Evolutionary conservation across 2,113 vertebrate species (phyloP).

Genomic region (Puffinus mauretanicus): DNA sequence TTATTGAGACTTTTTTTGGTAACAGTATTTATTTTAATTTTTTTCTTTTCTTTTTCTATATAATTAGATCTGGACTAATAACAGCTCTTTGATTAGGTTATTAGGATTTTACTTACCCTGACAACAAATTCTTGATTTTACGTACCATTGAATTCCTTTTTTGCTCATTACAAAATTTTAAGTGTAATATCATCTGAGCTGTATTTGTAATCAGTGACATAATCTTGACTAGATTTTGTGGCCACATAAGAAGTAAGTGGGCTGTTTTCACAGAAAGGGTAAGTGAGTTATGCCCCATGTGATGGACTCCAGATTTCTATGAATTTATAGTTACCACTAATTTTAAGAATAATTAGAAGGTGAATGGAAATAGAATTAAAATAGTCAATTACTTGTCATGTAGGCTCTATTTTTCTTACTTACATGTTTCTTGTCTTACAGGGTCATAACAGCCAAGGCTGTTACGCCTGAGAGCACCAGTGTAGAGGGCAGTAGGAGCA

Average conservation of each 20-base stretch:
- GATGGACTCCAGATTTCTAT: not conserved
- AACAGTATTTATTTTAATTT: not conserved
- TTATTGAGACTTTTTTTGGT: not conserved
- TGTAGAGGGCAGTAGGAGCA: not conserved
- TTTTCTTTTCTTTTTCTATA: not conserved
- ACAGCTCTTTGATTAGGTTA: not conserved
- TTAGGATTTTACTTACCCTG: not conserved
- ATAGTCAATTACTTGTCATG: accelerated
- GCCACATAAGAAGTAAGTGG: not conserved
- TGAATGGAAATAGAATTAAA: not conserved
- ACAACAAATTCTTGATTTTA: not conserved
- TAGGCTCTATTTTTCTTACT: not conserved
- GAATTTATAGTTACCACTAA: not conserved
- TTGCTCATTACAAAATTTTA: not conserved
- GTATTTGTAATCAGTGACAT: not conserved
- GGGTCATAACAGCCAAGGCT: not conserved
- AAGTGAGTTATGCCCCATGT: not conserved
- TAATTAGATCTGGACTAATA: not conserved
- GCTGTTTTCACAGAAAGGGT: not conserved
- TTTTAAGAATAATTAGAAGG: not conserved
- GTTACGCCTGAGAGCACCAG: not conserved
- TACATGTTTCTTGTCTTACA: not conserved
- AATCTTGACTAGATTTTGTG: not conserved
- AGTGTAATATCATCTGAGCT: not conserved
- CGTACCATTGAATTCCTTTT: not conserved